A percentile compares a stretch with the other conserved stretches of the same genome.
Conservation (phyloP, 2,888 invertebrate genomes). For the Desoria tigrina region DNA sequence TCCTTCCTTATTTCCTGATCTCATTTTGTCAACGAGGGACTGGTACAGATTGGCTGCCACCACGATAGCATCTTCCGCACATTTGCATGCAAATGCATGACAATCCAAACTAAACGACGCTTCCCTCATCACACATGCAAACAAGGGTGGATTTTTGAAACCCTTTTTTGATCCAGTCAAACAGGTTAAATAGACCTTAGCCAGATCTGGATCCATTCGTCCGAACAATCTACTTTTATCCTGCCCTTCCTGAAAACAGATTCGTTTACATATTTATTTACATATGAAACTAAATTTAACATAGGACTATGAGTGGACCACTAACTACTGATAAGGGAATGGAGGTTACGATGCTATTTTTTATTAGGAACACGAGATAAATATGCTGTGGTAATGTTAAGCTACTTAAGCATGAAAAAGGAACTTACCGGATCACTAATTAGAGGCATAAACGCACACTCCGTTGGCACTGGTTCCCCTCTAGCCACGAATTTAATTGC, state of each 20-base stretch:
- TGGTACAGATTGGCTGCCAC: conserved; percentile 89
- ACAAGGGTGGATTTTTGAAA: conserved; percentile 46
- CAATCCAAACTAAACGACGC: conserved; percentile 80
- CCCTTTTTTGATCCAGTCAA: conserved; percentile 56
- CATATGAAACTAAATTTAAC: too few relatives aligned
- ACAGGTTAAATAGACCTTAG: conserved; percentile 56
- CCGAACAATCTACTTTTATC: conserved; percentile 51
- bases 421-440: conserved; percentile 76
- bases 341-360: too few relatives aligned
- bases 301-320: neutral
- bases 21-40: conserved; percentile 73
- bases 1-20: conserved; percentile 49
- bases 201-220: conserved; percentile 46
- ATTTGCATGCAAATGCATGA: conserved; percentile 86
- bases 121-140: conserved; percentile 79
- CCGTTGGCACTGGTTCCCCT: conserved; percentile 52
- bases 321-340: too few relatives aligned
- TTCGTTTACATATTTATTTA: neutral
- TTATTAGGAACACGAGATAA: too few relatives aligned
- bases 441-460: conserved; percentile 79
- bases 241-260: conserved; percentile 47
- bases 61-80: conserved; percentile 86
- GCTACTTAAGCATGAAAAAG: conserved; percentile 55
- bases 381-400: neutral
- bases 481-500: conserved; percentile 77